Evolutionary conservation across 2,888 invertebrate species (phyloP), one percentile per base, ranked within the genome.

Genomic region (Clostera curtula): DNA sequence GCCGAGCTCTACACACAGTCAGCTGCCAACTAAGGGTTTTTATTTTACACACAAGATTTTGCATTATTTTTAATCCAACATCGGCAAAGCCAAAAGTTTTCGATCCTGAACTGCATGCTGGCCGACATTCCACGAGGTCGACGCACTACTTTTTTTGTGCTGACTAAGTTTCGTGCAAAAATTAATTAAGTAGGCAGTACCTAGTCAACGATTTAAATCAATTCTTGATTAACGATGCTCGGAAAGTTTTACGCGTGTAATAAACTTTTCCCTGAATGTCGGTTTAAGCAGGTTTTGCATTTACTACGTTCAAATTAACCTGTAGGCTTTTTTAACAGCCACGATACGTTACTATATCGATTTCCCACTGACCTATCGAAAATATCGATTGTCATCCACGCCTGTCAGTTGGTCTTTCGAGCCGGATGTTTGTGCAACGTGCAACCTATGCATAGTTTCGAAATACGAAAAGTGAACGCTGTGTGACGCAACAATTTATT

Each of bases 381-480:
- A 49, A 43, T 48, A 43, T 40, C 48, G 48, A 50, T 49, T 56
- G 56, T 57, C 56, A 57, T 46, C 44, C 40, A 34, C 24, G 42
- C 39, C 43, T 35, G 35, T 38, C 42, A 38, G 43, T 47, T 50
- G 48, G 56, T 59, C 53, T 56, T 59, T 66, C 43, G 40, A 62
- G 57, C 57, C 76, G 79, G 74, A 77, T 77, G 71, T 76, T 75
- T 74, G 61, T 75, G 73, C 66, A 76, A 74, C 62, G 39, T 71
- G 69, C 73, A 75, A 69, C 61, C 66, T 60, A 64, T 70, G 67
- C 64, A 70, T 63, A 61, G 66, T 79, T 72, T 71, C 72, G 69
- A 70, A 70, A 77, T 57, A 64, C 54, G 61, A 73, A 75, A 77
- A 79, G 77, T 75, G 75, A 79, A 70, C 58, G 76, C 67, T 50